Evolutionary conservation across 2,888 invertebrate species (phyloP).

Genomic region (Eristalis intricaria): DNA sequence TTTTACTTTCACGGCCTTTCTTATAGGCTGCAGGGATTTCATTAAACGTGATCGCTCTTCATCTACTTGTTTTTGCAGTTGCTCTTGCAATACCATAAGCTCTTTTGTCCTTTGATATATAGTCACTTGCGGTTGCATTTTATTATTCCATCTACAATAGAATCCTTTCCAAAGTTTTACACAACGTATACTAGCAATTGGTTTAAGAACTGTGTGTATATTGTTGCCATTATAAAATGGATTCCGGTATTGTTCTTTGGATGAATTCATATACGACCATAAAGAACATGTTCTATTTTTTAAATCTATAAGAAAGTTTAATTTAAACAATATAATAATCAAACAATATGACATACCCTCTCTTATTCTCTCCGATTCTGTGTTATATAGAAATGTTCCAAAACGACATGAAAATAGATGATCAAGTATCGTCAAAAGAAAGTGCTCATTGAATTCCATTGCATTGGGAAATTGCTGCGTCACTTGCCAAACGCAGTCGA

Average conservation of each 20-base stretch:
- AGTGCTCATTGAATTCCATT: constrained; percentile 98
- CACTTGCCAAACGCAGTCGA: constrained; percentile 99
- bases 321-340: background rate
- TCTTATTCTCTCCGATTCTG: constrained; percentile 91
- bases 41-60: constrained; percentile 87
- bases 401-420: constrained; percentile 98
- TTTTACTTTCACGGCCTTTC: constrained; percentile 41
- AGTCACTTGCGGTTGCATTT: constrained; percentile 95
- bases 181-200: constrained; percentile 94
- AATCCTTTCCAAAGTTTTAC: constrained; percentile 98
- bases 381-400: constrained; percentile 98
- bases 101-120: constrained; percentile 94
- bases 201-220: constrained; percentile 85
- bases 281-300: constrained; percentile 95
- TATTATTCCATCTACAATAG: constrained; percentile 98
- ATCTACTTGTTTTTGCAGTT: constrained; percentile 92
- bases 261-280: constrained; percentile 97
- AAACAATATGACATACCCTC: constrained; percentile 82
- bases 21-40: constrained; percentile 81
- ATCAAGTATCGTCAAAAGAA: constrained; percentile 96
- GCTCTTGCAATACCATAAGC: constrained; percentile 91
- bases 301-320: constrained; percentile 82
- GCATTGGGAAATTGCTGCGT: constrained; percentile 97
- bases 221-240: constrained; percentile 89
- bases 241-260: constrained; percentile 93